Conservation (phyloP, 2,888 invertebrate species). For the Metacarcinus magister region DNA sequence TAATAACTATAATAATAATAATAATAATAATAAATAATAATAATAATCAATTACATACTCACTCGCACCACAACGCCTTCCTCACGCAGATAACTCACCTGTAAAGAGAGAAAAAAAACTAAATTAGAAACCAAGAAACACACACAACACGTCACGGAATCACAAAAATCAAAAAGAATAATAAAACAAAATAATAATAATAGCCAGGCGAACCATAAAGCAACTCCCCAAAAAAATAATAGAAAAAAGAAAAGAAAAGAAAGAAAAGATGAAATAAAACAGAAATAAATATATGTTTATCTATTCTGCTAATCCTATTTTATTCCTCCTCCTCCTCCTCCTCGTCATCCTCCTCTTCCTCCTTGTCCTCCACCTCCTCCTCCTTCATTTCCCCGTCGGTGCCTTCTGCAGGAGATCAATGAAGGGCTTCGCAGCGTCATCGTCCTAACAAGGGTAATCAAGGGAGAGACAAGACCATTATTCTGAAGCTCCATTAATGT, state of each 20-base stretch:
- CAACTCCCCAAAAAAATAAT: background rate
- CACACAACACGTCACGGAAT: too few species aligned
- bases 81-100: too few species aligned
- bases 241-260: background rate
- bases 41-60: background rate
- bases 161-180: background rate
- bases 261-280: background rate
- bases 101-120: too few species aligned
- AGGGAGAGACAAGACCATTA: background rate
- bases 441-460: background rate
- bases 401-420: background rate
- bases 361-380: background rate
- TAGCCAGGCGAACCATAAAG: too few species aligned
- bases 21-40: background rate
- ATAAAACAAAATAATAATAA: background rate
- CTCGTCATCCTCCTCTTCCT: background rate
- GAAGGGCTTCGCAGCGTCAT: background rate
- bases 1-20: background rate
- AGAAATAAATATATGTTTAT: background rate
- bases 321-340: background rate
- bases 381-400: background rate
- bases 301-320: background rate
- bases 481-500: background rate
- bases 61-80: too few species aligned
- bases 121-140: too few species aligned